Conservation (phyloP, 2,113 vertebrate species). For the Tretioscincus oriximinensis region DNA sequence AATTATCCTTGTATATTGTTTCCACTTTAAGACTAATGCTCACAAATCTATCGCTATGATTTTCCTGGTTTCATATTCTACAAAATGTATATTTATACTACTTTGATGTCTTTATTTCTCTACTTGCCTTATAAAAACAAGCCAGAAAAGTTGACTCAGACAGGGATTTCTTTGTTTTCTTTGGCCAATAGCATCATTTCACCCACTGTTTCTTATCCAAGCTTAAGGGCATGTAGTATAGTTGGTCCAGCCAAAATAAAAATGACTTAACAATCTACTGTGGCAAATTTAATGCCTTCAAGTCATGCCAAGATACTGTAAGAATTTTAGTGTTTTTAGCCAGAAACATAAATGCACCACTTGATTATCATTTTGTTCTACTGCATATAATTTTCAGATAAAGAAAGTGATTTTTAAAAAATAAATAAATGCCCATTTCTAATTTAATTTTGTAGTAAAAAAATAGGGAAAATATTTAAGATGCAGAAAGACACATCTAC, state of each 20-base stretch:
- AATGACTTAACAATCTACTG: conserved; percentile 71
- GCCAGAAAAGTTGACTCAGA: conserved; percentile 22
- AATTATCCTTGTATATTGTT: not conserved
- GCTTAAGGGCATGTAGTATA: conserved; percentile 63
- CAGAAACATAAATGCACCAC: conserved; percentile 37
- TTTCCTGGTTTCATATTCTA: conserved; percentile 1
- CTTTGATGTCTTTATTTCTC: not conserved
- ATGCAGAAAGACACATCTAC: not conserved
- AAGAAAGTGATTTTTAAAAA: conserved; percentile 1
- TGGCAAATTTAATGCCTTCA: conserved; percentile 70
- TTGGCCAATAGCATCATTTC: conserved; percentile 52
- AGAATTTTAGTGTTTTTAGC: conserved; percentile 50
- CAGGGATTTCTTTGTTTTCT: conserved; percentile 52
- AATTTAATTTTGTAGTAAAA: not conserved
- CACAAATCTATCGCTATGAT: not conserved
- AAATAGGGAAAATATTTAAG: conserved; percentile 7
- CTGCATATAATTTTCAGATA: not conserved
- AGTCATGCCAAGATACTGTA: conserved; percentile 60
- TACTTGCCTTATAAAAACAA: not conserved
- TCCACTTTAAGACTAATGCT: not conserved
- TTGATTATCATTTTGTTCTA: conserved; percentile 42
- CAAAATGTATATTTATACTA: not conserved
- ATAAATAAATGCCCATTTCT: conserved; percentile 24
- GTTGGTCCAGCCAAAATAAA: conserved; percentile 71
- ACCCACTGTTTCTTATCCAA: conserved; percentile 58